Conservation (phyloP, 2,888 invertebrate species). For the Folsomia candida region DNA sequence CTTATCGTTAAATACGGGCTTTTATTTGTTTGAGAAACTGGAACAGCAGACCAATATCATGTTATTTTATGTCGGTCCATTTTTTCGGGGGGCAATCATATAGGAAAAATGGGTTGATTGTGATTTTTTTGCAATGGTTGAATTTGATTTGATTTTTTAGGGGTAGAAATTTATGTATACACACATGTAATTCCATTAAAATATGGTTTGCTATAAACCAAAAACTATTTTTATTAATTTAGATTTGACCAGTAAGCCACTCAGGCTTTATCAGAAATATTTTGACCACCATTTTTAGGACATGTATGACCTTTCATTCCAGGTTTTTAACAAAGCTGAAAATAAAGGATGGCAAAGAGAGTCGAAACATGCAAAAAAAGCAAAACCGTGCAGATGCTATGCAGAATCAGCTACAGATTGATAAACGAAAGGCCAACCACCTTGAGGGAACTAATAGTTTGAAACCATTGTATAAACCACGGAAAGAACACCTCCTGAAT, state of each 20-base stretch:
- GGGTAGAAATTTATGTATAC: no score
- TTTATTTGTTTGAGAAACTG: no score
- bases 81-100: no score
- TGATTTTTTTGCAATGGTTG: no score
- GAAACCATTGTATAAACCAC: constrained; percentile 5
- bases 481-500: not conserved
- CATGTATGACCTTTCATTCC: not conserved
- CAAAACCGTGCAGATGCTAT: constrained; percentile 25
- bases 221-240: not conserved
- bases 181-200: no score
- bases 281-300: not conserved
- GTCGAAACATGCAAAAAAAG: constrained; percentile 34
- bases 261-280: not conserved
- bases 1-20: no score
- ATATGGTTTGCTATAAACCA: no score
- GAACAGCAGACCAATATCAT: no score
- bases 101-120: no score
- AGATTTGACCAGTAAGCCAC: not conserved
- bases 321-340: constrained; percentile 35
- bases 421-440: constrained; percentile 23
- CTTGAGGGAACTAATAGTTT: not conserved
- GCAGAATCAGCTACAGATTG: constrained; percentile 28
- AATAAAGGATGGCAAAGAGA: constrained; percentile 24
- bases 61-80: no score
- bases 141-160: no score